Percentiles rank a stretch among this genome's conserved stretches.
These are phyloP conservation scores for Contarinia nasturtii DNA, from an alignment of 1,140 invertebrate species.

Conservation along the genomic window DNA sequence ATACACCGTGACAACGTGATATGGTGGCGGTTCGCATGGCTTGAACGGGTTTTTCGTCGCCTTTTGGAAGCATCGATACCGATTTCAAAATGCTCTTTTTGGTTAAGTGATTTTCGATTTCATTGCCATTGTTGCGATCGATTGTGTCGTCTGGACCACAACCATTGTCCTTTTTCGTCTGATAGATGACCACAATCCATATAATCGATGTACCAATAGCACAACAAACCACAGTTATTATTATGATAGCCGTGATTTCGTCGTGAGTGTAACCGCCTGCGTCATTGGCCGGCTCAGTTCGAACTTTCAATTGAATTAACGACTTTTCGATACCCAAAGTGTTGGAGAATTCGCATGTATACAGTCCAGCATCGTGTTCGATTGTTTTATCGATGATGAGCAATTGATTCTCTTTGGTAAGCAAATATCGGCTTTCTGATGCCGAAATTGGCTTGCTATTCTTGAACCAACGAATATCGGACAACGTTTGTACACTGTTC, in stretches of 20 bases:
- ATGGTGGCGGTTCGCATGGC: too few relatives aligned
- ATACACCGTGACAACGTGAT: too few relatives aligned
- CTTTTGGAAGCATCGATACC: too few relatives aligned
- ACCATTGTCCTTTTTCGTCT: slow-evolving; percentile 28
- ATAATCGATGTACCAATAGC: slow-evolving; percentile 74
- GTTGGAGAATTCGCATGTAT: slow-evolving; percentile 79
- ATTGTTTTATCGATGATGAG: slow-evolving; percentile 69
- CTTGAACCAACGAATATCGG: slow-evolving; percentile 76
- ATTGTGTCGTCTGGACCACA: neutral
- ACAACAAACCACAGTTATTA: slow-evolving; percentile 77
- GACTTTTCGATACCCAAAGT: slow-evolving; percentile 46
- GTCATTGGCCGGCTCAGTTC: slow-evolving; percentile 27
- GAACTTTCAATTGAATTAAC: slow-evolving; percentile 29
- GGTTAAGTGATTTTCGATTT: too few relatives aligned
- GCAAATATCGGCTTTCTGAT: slow-evolving; percentile 52
- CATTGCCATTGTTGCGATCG: too few relatives aligned
- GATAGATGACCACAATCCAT: slow-evolving; percentile 84
- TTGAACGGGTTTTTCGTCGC: too few relatives aligned
- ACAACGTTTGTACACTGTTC: slow-evolving; percentile 67
- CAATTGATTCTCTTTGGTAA: slow-evolving; percentile 68
- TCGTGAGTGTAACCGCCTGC: slow-evolving; percentile 31
- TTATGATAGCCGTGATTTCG: slow-evolving; percentile 63
- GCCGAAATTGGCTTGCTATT: slow-evolving; percentile 51
- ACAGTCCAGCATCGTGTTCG: slow-evolving; percentile 57
- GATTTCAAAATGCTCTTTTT: too few relatives aligned